Base-by-base conservation (phyloP, 2,797 vertebrate species). In the Sternotherus odoratus region DNA sequence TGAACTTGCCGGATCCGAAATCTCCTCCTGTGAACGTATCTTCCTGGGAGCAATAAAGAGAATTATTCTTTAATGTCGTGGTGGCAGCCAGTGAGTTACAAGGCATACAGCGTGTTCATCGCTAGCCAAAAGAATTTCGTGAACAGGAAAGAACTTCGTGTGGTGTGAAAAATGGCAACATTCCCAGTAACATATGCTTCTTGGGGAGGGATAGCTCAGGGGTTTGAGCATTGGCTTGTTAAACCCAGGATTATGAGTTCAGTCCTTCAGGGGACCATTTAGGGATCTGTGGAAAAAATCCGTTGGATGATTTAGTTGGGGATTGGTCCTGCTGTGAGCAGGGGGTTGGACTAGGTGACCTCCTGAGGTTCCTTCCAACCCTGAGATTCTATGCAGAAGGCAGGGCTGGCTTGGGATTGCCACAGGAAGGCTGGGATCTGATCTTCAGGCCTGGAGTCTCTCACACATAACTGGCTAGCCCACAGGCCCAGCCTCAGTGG, bases 21-120 rank as follows among this genome's bases (percentile, higher is more conserved):
- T 87, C 21, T 51, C 8, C 77, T 81, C 66, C 79, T 75, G 60
- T 95, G 91, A 96, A 96, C 33, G 93, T 96, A 95, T 85, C 54
- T 72, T 72, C 81, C 87, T 1, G 0, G 8, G 75, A 96, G 82
- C 93, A 96, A 94, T 97, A 97, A 97, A 97, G 81, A 92, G 86
- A 93, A 87, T 82, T 93, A 81, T 93, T 95, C 82, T 87, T 87
- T 81, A 77, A 78, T 28, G 36, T 4, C 5, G 86, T 36, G 80
- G 50, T 72, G 33, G 26, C 60, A 5, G 43, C 57, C 30, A 30
- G 11, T 48, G 66, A 36, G 36, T 43, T 15, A n/a, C 63, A 69
- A 69, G n/a, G 17, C n/a, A 39, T 19, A 39, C 5, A 50, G 50
- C 0, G 0, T 92, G 95, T 79, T 84, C 23, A 60, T 96, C 56